Conservation (phyloP, 2,888 invertebrate genomes). For the Trachelus troglodyta region DNA sequence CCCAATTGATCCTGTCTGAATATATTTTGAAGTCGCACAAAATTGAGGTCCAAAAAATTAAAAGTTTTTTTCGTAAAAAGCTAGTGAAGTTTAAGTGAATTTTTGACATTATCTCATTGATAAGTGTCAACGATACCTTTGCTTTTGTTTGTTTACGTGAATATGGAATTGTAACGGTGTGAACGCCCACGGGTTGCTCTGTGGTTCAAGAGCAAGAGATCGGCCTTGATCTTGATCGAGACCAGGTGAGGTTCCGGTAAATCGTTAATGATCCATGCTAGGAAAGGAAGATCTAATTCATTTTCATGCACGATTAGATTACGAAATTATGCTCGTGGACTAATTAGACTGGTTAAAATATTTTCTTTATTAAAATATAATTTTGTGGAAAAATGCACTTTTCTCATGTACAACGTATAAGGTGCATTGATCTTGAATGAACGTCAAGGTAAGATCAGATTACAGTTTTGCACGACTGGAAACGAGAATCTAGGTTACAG, state of each 20-base stretch:
- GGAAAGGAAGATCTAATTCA: background rate
- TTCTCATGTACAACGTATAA: background rate
- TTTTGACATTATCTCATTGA: background rate
- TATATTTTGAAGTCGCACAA: background rate
- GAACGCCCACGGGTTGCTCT: background rate
- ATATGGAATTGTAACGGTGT: background rate
- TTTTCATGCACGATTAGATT: too few species aligned
- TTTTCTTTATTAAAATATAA: background rate
- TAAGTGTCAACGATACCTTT: background rate
- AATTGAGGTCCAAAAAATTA: background rate
- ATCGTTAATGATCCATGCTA: background rate
- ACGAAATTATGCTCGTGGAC: background rate
- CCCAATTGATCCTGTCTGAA: background rate
- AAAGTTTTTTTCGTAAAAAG: background rate
- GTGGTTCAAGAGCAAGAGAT: background rate
- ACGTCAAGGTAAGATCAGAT: background rate
- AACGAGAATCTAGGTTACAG: background rate
- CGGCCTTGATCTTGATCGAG: constrained; percentile 31
- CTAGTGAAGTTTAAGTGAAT: background rate
- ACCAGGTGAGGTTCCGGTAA: constrained; percentile 23
- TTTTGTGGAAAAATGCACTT: background rate
- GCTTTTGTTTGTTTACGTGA: background rate
- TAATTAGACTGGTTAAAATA: background rate
- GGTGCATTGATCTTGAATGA: background rate
- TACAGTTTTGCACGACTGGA: background rate